A percentile compares a stretch with the other conserved stretches of the same genome.
These are phyloP conservation scores for Metaphire vulgaris DNA, from an alignment of 1,140 invertebrate species.

Conservation along the genomic window DNA sequence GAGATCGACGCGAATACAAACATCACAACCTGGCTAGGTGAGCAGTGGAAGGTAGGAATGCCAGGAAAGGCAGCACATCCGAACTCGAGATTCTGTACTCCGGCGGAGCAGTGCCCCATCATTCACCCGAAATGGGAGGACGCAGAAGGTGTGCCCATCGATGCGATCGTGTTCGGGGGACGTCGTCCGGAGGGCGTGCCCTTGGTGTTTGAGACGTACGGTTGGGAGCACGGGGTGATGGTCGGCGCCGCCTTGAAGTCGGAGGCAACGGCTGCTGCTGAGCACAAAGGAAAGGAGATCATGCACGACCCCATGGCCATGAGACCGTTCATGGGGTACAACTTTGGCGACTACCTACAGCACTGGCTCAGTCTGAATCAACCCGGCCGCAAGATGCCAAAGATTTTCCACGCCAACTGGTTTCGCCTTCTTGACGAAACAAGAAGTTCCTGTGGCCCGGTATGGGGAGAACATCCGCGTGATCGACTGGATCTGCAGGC, in stretches of 20 bases:
- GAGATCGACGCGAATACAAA: slow-evolving; percentile 69
- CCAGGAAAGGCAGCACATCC: slow-evolving; percentile 49
- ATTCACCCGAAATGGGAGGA: slow-evolving; percentile 77
- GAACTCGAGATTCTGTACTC: slow-evolving; percentile 76
- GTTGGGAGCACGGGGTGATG: slow-evolving; percentile 95
- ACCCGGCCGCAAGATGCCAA: slow-evolving; percentile 21
- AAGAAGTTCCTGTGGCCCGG: slow-evolving; percentile 88
- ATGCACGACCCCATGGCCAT: slow-evolving; percentile 99
- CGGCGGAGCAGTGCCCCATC: slow-evolving; percentile 87
- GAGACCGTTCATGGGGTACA: slow-evolving; percentile 99
- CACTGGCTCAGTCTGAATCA: slow-evolving; percentile 83
- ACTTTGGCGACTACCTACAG: slow-evolving; percentile 88
- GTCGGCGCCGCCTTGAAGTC: slow-evolving; percentile 89
- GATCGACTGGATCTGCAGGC: slow-evolving; percentile 83
- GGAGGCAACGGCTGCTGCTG: slow-evolving; percentile 94
- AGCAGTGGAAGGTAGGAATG: slow-evolving; percentile 56
- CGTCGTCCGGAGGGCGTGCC: slow-evolving; percentile 86
- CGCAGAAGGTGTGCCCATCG: slow-evolving; percentile 70
- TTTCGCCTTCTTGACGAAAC: slow-evolving; percentile 75
- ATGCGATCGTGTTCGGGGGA: slow-evolving; percentile 93
- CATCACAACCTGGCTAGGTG: slow-evolving; percentile 47
- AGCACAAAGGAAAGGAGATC: slow-evolving; percentile 83
- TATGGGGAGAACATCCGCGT: slow-evolving; percentile 96
- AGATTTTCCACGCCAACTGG: slow-evolving; percentile 97
- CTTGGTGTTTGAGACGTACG: slow-evolving; percentile 80